Evolutionary conservation across 2,888 invertebrate genomes (phyloP), one percentile per base, ranked within the genome.

Genomic region (Drosophila pseudotakahashii): DNA sequence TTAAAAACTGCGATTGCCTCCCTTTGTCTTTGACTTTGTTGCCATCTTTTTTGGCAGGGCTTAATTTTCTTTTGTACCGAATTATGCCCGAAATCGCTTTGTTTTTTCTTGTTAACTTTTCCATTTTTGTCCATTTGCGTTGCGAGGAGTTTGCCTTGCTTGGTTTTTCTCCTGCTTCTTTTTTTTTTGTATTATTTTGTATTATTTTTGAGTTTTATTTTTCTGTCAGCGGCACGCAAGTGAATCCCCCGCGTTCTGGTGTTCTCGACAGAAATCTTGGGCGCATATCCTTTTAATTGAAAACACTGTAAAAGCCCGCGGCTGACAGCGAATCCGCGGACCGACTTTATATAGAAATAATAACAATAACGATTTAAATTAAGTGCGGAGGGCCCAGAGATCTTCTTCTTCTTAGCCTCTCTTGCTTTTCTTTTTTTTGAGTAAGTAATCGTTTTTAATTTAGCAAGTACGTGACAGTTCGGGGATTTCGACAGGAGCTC

Each of bases 371-470:
- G 85, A 79, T 82, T 82, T 81, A 85, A 82, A 82, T 82, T 75
- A 79, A 82, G 88, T 88, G 82, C 34, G 30, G 67, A 88, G 73
- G 76, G 73, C 72, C 54, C 44, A 45, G 72, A 66, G 13, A 42
- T 60, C 7, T 14, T 7, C 37, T 13, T 45, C 34, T 34, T 11
- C 11, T 19, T 42, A 11, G 26, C 26, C 6, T 26, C 26, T 26
- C 26, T 26, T 26, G 19, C 10, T 37, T 19, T 19, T 32, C 16
- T 37, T 51, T 32, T 36, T 34, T 34, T 39, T 52, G 78, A 84
- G 82, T 81, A 77, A 79, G 88, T 88, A 85, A 88, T 82, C 85
- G 82, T 72, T 82, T 82, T 88, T 77, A 82, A 88, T 88, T 85
- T 81, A 81, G 82, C 82, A 82, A 77, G 77, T 85, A 88, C 82